phyloP scores from a whole-genome alignment of 2,113 vertebrate species.

The Salminus brasiliensis region DNA sequence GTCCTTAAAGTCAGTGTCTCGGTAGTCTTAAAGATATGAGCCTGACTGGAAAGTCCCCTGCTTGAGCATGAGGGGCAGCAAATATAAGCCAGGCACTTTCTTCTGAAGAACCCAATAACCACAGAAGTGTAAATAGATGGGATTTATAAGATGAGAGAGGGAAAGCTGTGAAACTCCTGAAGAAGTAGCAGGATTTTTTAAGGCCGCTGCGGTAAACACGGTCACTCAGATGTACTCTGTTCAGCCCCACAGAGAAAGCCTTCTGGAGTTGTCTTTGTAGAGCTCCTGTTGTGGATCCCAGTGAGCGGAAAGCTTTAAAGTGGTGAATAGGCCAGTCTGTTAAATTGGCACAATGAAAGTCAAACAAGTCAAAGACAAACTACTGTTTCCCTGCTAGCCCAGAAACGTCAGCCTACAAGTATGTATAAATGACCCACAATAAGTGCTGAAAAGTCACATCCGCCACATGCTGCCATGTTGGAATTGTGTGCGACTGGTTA shows the following conservation, averaged over 20 bases:
- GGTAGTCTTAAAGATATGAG: not conserved
- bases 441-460: not conserved
- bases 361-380: conserved; percentile 29
- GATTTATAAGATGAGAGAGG: no score
- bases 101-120: not conserved
- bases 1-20: not conserved
- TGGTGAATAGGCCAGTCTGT: not conserved
- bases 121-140: not conserved
- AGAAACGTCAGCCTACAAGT: not conserved
- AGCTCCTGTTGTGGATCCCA: not conserved
- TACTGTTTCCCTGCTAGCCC: not conserved
- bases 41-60: not conserved
- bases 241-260: not conserved
- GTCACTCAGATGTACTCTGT: not conserved
- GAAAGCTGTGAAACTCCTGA: not conserved
- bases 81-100: not conserved
- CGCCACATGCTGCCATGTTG: not conserved
- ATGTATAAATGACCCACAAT: conserved; percentile 15
- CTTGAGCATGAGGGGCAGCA: not conserved
- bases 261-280: not conserved
- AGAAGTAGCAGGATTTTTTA: not conserved
- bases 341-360: conserved; percentile 32
- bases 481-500: not conserved
- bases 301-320: not conserved
- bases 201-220: not conserved